A percentile compares a stretch with the other conserved stretches of the same genome.
Conservation (phyloP, 1,140 invertebrate species). For the Antheraea pernyi region DNA sequence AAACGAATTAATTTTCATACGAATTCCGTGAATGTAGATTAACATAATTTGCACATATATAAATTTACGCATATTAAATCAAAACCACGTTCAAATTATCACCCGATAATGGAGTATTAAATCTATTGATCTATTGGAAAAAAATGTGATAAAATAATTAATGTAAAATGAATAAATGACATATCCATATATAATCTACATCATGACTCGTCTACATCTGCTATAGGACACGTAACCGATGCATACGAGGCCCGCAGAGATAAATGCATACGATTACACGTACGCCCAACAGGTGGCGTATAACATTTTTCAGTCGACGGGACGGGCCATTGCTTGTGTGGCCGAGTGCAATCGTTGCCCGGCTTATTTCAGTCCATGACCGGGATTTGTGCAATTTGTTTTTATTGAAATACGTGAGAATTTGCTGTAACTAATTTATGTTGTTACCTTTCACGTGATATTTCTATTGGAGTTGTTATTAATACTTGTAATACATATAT, state of each 20-base stretch:
- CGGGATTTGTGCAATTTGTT: conserved; percentile 60
- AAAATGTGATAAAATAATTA: no score
- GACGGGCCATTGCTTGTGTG: conserved; percentile 41
- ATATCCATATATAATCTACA: conserved; percentile 8
- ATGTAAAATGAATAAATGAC: conserved; percentile 7
- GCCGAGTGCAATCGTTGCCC: conserved; percentile 34
- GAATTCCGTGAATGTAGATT: no score
- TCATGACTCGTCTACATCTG: neutral
- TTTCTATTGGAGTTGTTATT: neutral
- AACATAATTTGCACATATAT: no score
- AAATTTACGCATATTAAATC: no score
- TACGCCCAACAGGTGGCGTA: conserved; percentile 68
- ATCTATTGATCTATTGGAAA: no score
- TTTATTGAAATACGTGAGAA: conserved; percentile 66
- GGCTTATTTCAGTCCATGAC: conserved; percentile 61
- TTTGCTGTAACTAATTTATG: neutral
- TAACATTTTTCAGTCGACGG: conserved; percentile 70
- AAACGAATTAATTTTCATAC: no score
- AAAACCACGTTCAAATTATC: no score
- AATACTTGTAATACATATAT: no score
- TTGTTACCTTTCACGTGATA: neutral
- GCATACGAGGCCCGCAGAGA: conserved; percentile 60
- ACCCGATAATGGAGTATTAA: no score
- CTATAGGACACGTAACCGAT: conserved; percentile 29
- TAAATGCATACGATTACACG: conserved; percentile 75